Evolutionary conservation across 92 coral and sea anemone species (phyloP).

Genomic region (Isaurus tuberculatus): DNA sequence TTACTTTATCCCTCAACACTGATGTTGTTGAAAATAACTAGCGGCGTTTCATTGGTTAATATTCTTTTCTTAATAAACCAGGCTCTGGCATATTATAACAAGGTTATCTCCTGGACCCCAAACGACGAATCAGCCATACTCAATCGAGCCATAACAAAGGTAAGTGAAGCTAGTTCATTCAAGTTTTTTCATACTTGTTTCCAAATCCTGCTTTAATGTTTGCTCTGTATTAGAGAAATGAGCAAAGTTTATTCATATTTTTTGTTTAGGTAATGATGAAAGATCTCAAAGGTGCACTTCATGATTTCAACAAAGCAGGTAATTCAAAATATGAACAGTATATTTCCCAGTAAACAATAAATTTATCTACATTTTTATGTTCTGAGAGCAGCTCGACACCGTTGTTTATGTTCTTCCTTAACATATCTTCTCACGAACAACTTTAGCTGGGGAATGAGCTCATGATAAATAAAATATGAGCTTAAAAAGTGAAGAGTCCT

Average conservation of each 20-base stretch:
- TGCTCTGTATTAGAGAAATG: neutral
- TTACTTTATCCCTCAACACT: too few species aligned
- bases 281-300: constrained; percentile 84
- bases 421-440: too few species aligned
- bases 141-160: constrained; percentile 96
- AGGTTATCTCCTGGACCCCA: constrained; percentile 90
- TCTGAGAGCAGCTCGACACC: too few species aligned
- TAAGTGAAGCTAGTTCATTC: neutral
- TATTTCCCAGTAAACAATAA: too few species aligned
- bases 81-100: constrained; percentile 87
- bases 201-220: neutral
- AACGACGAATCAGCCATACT: constrained; percentile 94
- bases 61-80: neutral
- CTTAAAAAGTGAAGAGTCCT: too few species aligned
- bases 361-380: too few species aligned
- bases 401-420: too few species aligned
- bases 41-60: neutral
- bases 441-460: too few species aligned
- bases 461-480: too few species aligned
- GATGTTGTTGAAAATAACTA: too few species aligned
- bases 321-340: neutral
- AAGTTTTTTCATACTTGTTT: neutral
- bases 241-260: neutral
- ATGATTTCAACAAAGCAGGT: constrained; percentile 97
- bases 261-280: constrained; percentile 81